phyloP scores from a whole-genome alignment of 2,888 invertebrate genomes.

The Lasioglossum morio region DNA sequence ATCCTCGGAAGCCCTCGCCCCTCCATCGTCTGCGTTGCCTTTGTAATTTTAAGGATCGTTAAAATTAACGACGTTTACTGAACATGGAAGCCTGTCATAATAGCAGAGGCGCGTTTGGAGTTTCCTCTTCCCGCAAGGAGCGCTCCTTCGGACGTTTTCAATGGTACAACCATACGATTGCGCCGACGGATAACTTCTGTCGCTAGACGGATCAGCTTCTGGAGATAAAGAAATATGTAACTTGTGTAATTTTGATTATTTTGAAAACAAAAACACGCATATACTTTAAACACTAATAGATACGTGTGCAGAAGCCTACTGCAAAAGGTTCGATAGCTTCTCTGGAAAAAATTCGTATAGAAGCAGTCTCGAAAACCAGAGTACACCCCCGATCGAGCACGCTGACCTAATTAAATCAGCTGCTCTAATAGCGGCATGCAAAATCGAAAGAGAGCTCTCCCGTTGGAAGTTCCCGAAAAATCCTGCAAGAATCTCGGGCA shows the following conservation, averaged over 20 bases:
- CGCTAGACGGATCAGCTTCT: neutral
- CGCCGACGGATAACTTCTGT: neutral
- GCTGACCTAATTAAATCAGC: neutral
- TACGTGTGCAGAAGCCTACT: neutral
- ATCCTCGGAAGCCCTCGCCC: conserved; percentile 7
- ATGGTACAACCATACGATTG: neutral
- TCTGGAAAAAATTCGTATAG: neutral
- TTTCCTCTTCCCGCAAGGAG: neutral
- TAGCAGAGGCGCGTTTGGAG: conserved; percentile 18
- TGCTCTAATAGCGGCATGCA: neutral
- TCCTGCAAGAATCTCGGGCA: neutral
- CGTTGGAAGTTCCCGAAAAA: neutral
- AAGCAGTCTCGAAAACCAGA: neutral
- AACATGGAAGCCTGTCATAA: conserved; percentile 36
- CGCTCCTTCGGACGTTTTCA: neutral
- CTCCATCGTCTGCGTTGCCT: conserved; percentile 6
- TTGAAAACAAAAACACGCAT: neutral
- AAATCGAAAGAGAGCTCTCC: neutral
- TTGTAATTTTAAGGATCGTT: conserved; percentile 64
- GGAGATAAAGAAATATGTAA: neutral
- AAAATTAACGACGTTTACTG: conserved; percentile 61
- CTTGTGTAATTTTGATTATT: neutral
- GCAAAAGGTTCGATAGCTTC: neutral
- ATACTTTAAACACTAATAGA: neutral
- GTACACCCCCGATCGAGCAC: too few relatives aligned